phyloP scores from a whole-genome alignment of 2,888 invertebrate genomes.

The Eupithecia centaureata region DNA sequence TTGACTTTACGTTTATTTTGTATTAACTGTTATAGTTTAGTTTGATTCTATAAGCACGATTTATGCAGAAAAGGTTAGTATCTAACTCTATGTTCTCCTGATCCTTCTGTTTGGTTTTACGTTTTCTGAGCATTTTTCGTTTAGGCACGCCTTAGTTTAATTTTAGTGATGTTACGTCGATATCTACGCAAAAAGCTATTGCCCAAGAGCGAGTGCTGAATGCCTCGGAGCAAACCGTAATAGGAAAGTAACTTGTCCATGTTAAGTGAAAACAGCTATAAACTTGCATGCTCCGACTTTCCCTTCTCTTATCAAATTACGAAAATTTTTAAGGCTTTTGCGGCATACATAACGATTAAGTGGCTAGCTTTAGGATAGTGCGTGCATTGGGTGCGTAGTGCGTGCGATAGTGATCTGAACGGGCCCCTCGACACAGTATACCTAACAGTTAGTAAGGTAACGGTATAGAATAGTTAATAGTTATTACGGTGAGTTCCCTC shows the following conservation, averaged over 20 bases:
- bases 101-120: not conserved
- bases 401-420: conserved; percentile 83
- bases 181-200: not conserved
- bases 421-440: conserved; percentile 53
- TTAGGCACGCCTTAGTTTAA: too few species aligned
- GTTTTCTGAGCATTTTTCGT: not conserved
- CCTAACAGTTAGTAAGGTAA: conserved; percentile 21
- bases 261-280: conserved; percentile 45
- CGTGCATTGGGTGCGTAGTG: conserved; percentile 74
- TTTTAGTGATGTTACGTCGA: not conserved
- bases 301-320: conserved; percentile 47
- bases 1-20: conserved; percentile 22
- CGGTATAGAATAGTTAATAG: conserved; percentile 19
- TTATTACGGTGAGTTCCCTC: conserved; percentile 28
- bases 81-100: not conserved
- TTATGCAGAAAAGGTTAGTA: not conserved
- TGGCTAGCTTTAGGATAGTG: conserved; percentile 81
- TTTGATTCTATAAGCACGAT: not conserved
- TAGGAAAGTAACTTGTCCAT: conserved; percentile 38
- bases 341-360: conserved; percentile 78
- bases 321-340: conserved; percentile 59
- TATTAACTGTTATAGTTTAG: not conserved
- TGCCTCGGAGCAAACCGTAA: conserved; percentile 17
- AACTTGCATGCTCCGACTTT: conserved; percentile 47
- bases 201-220: not conserved